Conservation (phyloP, 2,888 invertebrate genomes). For the Pseudolycoriella hygida region DNA sequence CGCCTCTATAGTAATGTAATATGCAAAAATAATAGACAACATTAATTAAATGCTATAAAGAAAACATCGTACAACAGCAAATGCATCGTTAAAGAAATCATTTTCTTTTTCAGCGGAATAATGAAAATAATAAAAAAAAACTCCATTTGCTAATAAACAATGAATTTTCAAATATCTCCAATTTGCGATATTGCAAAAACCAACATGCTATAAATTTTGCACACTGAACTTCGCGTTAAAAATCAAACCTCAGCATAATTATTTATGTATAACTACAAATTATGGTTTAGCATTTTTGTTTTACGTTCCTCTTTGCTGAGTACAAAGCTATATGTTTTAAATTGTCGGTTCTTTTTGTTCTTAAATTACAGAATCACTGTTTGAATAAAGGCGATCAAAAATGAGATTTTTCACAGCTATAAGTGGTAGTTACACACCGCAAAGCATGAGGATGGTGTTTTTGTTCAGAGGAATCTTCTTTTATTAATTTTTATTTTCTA, state of each 20-base stretch:
- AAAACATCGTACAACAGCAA: too few species aligned
- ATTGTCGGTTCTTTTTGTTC: conserved; percentile 2
- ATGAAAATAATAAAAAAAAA: too few species aligned
- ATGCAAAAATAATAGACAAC: too few species aligned
- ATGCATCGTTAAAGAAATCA: too few species aligned
- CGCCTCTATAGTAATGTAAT: too few species aligned
- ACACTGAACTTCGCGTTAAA: neutral
- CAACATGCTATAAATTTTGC: too few species aligned
- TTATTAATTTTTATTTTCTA: neutral
- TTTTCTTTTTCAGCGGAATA: too few species aligned
- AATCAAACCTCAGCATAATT: neutral
- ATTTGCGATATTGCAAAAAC: too few species aligned
- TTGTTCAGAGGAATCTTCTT: neutral
- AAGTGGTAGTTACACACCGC: conserved; percentile 7
- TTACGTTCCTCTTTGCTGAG: neutral
- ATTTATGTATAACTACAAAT: conserved; percentile 3
- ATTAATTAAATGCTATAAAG: too few species aligned
- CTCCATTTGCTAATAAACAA: too few species aligned
- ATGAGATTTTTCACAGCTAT: conserved; percentile 9
- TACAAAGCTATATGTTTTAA: conserved; percentile 1
- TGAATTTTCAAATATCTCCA: too few species aligned
- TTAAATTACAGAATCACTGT: conserved; percentile 7
- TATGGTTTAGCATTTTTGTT: conserved; percentile 1
- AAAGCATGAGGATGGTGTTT: conserved; percentile 2
- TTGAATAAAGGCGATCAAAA: conserved; percentile 8